phyloP scores from a whole-genome alignment of 2,797 vertebrate genomes.

The Epinephelus malabaricus region DNA sequence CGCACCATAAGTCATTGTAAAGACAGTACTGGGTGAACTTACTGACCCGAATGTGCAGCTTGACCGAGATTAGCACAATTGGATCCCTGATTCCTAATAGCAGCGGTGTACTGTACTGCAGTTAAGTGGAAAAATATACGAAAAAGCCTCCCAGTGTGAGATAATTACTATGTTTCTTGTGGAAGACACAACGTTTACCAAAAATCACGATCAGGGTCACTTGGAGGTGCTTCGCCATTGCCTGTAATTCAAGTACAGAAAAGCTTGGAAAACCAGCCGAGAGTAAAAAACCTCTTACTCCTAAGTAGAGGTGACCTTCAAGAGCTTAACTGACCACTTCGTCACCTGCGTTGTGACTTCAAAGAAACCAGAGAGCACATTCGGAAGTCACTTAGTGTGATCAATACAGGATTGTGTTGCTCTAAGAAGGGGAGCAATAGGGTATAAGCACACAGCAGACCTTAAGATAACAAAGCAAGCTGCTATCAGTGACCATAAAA shows the following conservation, averaged over 20 bases:
- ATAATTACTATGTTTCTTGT: conserved; percentile 13
- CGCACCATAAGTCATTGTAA: conserved; percentile 2
- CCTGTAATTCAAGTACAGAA: conserved; percentile 5
- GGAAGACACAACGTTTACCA: conserved; percentile 11
- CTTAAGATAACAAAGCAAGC: conserved; percentile 6
- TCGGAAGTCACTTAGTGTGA: conserved; percentile 47
- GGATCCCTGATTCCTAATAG: conserved; percentile 3
- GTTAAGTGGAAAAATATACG: conserved; percentile 9
- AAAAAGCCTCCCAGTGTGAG: not conserved
- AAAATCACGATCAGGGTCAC: conserved; percentile 1
- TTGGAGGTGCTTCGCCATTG: conserved; percentile 5
- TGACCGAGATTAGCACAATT: conserved; percentile 7
- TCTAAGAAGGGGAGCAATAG: conserved; percentile 20
- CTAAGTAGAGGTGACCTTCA: conserved; percentile 33
- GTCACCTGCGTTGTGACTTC: conserved; percentile 26
- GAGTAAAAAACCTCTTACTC: conserved; percentile 3
- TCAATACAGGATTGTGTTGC: conserved; percentile 58
- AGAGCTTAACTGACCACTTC: conserved; percentile 27
- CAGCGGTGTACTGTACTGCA: conserved; percentile 2
- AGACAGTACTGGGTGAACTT: conserved; percentile 27
- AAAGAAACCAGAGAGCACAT: conserved; percentile 53
- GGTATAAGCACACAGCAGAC: conserved; percentile 6
- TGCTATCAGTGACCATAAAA: not conserved
- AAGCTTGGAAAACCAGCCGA: not conserved
- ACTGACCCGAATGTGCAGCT: conserved; percentile 14